Conservation (phyloP, 2,797 vertebrate genomes). For the Crypturellus tataupa region DNA sequence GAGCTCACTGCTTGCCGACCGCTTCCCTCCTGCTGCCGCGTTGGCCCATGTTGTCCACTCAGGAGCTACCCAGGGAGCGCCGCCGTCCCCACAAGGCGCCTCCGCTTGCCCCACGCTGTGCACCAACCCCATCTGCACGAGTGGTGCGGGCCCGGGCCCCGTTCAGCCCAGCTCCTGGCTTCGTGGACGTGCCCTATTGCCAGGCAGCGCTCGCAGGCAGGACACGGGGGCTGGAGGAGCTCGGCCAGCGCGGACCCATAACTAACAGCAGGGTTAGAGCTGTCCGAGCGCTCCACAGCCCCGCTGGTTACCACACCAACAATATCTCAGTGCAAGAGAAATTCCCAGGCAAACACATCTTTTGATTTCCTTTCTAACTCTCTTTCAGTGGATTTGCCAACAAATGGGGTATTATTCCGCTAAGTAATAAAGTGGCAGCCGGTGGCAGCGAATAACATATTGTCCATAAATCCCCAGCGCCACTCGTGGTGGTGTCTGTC, state of each 20-base stretch:
- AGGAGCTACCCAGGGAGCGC: accelerated
- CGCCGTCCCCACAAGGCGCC: accelerated
- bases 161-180: neutral
- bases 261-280: neutral
- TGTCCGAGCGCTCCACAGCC: neutral
- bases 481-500: neutral
- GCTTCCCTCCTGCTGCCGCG: accelerated
- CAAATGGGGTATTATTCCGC: neutral
- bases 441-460: neutral
- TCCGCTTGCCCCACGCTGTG: accelerated
- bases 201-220: neutral
- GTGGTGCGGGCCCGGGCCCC: neutral
- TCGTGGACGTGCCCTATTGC: accelerated
- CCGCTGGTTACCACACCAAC: neutral
- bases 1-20: accelerated
- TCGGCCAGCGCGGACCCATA: neutral
- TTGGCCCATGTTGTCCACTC: accelerated
- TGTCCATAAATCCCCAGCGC: neutral
- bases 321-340: slow-evolving; percentile 2
- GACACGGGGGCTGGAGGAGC: no score
- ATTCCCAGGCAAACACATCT: slow-evolving; percentile 22
- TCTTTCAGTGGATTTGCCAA: neutral
- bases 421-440: neutral
- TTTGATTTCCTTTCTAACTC: slow-evolving; percentile 44
- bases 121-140: accelerated